Evolutionary conservation across 2,113 vertebrate genomes (phyloP), one percentile per base, ranked within the genome.

Genomic region (Zosterops hypoxanthus): DNA sequence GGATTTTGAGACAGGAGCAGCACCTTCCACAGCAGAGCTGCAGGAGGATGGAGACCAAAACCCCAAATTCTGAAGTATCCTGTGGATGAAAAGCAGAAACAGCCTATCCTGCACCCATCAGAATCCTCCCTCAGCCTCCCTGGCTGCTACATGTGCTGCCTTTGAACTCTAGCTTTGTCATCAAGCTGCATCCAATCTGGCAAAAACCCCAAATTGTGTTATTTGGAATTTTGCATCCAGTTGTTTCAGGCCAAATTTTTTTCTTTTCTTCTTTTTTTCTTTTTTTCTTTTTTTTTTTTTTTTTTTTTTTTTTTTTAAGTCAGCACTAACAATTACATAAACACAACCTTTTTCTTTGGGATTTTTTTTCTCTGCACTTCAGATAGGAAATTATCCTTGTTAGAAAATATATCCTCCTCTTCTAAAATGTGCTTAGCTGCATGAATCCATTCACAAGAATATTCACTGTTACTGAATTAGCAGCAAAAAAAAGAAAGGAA

Each of bases 391-490:
- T n/a, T 0, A 64, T 71, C 42, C 71, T 81, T 75, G 52, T 36
- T 56, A 49, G 60, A 59, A 72, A 88, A 82, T 0, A 34, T 17
- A 41, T 44, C 53, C 15, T 77, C 41, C 44, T 55, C 36, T 72
- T 3, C 0, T 29, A 72, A 93, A 77, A 41, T 16, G 12, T 49
- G 22, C 41, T 88, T 66, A 60, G 14, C 46, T 70, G 46, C 2
- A 0, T 55, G n/a, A 92, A 81, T 92, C 66, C 88, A 60, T 95
- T 96, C 88, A 86, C 57, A 64, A 64, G 82, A 70, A 47, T 71
- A 86, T 78, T 88, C 21, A 1, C 85, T 23, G 44, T 72, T 72
- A 34, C 49, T 57, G 90, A 88, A 97, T 94, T 96, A 93, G 65
- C 42, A 81, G 34, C 25, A 82, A 78, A 90, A 63, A 29, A 75